A percentile compares a stretch with the other conserved stretches of the same genome.
Conservation (phyloP, 2,888 invertebrate species). For the Chelonus formosanus region DNA sequence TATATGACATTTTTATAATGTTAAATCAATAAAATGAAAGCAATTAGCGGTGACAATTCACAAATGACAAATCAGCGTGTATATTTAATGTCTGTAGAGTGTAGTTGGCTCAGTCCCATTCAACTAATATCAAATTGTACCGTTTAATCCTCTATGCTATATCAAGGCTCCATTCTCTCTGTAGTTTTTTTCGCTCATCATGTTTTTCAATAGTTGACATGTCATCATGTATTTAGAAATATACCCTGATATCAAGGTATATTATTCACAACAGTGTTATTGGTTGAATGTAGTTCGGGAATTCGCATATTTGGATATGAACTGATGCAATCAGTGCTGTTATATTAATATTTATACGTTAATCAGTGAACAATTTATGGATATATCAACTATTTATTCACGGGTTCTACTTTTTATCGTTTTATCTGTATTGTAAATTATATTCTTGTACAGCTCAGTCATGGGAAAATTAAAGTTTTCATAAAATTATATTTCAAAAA, state of each 20-base stretch:
- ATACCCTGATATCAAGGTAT: slow-evolving; percentile 44
- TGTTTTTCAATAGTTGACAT: slow-evolving; percentile 37
- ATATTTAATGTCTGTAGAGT: slow-evolving; percentile 61
- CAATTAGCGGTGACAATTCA: slow-evolving; percentile 63
- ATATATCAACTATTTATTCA: no score
- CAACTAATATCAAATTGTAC: slow-evolving; percentile 3
- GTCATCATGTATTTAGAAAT: slow-evolving; percentile 48
- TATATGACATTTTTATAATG: not conserved
- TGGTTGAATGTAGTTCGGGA: slow-evolving; percentile 29
- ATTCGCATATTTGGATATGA: slow-evolving; percentile 43
- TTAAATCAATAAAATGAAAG: slow-evolving; percentile 58
- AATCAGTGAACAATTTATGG: slow-evolving; percentile 18
- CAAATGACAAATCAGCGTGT: slow-evolving; percentile 63
- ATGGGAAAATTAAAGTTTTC: no score
- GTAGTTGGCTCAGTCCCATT: slow-evolving; percentile 34
- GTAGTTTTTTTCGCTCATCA: slow-evolving; percentile 22
- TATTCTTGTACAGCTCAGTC: no score
- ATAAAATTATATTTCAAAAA: no score
- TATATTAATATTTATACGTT: slow-evolving; percentile 57
- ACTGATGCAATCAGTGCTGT: slow-evolving; percentile 56
- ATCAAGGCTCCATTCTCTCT: slow-evolving; percentile 15
- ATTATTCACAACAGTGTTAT: slow-evolving; percentile 42
- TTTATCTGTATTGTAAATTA: no score
- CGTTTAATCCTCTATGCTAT: slow-evolving; percentile 25
- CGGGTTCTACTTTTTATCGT: no score